phyloP scores from a whole-genome alignment of 30 jellyfish, hydroid and myxozoan species.

The Turritopsis dohrnii region DNA sequence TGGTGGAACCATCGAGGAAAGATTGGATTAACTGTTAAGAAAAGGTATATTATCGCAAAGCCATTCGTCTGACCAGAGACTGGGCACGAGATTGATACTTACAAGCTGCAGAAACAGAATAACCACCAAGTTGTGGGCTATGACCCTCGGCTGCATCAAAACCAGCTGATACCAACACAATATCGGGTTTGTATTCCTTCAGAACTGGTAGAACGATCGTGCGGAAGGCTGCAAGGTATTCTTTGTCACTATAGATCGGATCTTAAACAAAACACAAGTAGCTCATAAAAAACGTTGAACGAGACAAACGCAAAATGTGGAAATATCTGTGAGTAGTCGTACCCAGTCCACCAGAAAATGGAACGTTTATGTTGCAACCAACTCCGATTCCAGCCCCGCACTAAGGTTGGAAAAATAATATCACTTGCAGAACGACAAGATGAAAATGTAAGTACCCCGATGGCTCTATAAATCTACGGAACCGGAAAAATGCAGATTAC shows the following conservation, averaged over 20 bases:
- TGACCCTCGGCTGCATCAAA: constrained; percentile 97
- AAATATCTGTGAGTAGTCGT: neutral
- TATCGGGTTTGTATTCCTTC: constrained; percentile 81
- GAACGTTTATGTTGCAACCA: constrained; percentile 85
- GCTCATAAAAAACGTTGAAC: neutral
- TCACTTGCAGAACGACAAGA: neutral
- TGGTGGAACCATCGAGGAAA: too few relatives aligned
- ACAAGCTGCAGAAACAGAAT: constrained; percentile 89
- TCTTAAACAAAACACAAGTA: constrained; percentile 45
- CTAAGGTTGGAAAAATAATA: constrained; percentile 23
- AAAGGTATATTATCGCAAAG: too few relatives aligned
- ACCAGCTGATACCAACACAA: constrained; percentile 88
- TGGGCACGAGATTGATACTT: constrained; percentile 19
- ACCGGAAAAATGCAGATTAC: too few relatives aligned
- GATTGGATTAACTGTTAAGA: too few relatives aligned
- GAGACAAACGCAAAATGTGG: neutral
- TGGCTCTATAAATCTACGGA: too few relatives aligned
- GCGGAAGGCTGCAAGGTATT: constrained; percentile 73
- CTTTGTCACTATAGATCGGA: constrained; percentile 76
- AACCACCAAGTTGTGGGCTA: constrained; percentile 89
- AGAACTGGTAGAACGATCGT: constrained; percentile 82
- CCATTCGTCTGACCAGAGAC: neutral
- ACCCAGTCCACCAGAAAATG: constrained; percentile 94
- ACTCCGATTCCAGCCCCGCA: constrained; percentile 99
- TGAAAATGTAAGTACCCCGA: neutral